Evolutionary conservation across 2,113 vertebrate species (phyloP).

Genomic region (Eurystomus gularis): DNA sequence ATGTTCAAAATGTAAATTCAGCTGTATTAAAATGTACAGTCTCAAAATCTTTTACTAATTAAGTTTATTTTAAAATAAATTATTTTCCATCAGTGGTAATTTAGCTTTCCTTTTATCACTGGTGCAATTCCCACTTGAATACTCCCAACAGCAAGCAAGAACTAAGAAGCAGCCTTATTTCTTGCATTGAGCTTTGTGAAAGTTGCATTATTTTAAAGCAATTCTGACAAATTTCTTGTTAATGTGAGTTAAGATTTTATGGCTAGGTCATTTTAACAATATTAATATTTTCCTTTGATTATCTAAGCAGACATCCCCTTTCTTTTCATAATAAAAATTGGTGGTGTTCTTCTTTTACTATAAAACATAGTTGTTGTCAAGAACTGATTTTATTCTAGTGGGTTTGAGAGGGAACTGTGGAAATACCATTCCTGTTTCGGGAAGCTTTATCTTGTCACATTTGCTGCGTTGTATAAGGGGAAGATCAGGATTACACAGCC

Average conservation of each 20-base stretch:
- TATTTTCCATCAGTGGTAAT: neutral
- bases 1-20: neutral
- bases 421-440: neutral
- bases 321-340: neutral
- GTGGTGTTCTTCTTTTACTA: neutral
- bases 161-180: neutral
- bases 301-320: neutral
- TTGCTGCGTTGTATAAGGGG: neutral
- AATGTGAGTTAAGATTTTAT: neutral
- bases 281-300: neutral
- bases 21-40: neutral
- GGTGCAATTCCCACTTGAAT: neutral
- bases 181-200: neutral
- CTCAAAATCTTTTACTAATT: neutral
- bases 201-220: neutral
- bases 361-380: neutral
- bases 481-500: neutral
- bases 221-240: neutral
- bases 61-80: neutral
- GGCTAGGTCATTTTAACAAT: neutral
- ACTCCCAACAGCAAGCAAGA: neutral
- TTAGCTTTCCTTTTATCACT: neutral
- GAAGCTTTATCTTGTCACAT: neutral
- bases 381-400: neutral
- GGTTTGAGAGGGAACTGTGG: neutral